Evolutionary conservation across 2,888 invertebrate genomes (phyloP), one percentile per base, ranked within the genome.

Genomic region (Frankliniella fusca): DNA sequence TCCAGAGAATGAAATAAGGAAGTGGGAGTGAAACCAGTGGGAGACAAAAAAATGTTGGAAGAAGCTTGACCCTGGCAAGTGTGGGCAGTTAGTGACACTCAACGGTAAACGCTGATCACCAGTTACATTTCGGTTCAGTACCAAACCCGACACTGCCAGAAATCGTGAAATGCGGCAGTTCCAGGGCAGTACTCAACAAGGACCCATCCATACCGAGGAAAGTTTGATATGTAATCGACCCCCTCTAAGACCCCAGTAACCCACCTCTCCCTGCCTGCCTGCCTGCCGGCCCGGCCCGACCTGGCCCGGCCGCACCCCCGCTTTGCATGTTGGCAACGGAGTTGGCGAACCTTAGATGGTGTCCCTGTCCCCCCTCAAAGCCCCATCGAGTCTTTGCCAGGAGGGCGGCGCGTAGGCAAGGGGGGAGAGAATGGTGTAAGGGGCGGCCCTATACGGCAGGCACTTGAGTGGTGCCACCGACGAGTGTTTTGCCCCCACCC

Each of bases 321-420:
- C 70, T 76, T 76, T 76, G 70, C 70, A 76, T 76, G 70, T 76
- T 76, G 70, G 70, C 70, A 76, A 76, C 70, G 70, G 70, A 76
- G 70, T 76, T 76, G 70, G 70, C 70, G 70, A 76, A 76, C 70
- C 70, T 76, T 76, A 27, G 70, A 76, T 23, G 70, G 70, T 76
- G 70, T 76, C 23, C 70, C 70, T 70, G 70, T 23, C 70, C 70
- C 70, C 7, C 70, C 70, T 70, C 61, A 61, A 61, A 61, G 70
- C 70, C 70, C 61, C 61, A 15, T 61, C 61, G 61, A 61, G 61
- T 61, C 61, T n/a, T n/a, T 15, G 61, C 15, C 20, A 61, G 61
- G 61, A n/a, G 61, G 70, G 70, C 70, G 70, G 70, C 7, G 7
- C 70, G 70, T 27, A 38, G 61, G 61, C 61, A 10, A 15, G 61